Conservation (phyloP, 2,888 invertebrate genomes). For the Hecatera dysodea region DNA sequence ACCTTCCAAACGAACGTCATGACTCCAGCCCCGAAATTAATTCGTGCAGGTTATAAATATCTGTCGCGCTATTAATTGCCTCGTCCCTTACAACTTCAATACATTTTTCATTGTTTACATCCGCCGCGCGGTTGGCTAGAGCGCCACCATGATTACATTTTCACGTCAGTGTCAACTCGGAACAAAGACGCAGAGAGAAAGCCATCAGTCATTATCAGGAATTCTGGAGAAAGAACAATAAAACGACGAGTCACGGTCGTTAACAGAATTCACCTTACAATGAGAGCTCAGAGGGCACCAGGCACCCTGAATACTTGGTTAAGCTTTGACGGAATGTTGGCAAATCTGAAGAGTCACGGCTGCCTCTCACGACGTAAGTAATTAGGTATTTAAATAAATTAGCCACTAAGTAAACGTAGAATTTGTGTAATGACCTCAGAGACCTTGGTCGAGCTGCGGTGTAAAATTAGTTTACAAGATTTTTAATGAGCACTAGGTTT, state of each 20-base stretch:
- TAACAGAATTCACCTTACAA: conserved; percentile 84
- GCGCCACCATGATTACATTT: conserved; percentile 85
- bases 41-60: conserved; percentile 60
- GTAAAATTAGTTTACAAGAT: conserved; percentile 42
- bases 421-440: conserved; percentile 53
- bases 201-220: conserved; percentile 88
- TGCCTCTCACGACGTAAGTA: conserved; percentile 70
- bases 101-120: conserved; percentile 80
- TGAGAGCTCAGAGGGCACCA: conserved; percentile 71
- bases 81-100: conserved; percentile 74
- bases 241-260: conserved; percentile 87
- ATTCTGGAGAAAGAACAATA: conserved; percentile 83
- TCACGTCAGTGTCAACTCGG: conserved; percentile 85
- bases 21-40: conserved; percentile 43
- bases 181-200: conserved; percentile 88
- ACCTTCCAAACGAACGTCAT: conserved; percentile 35
- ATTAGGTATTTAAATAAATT: conserved; percentile 75
- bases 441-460: conserved; percentile 44
- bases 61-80: conserved; percentile 72
- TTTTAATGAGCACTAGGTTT: conserved; percentile 38
- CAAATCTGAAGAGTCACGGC: conserved; percentile 78
- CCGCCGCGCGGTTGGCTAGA: conserved; percentile 64
- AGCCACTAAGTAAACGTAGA: conserved; percentile 66
- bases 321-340: conserved; percentile 75
- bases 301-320: conserved; percentile 74